These are phyloP conservation scores for Mustelus asterias DNA, from an alignment of 2,113 vertebrate species.

Conservation along the genomic window DNA sequence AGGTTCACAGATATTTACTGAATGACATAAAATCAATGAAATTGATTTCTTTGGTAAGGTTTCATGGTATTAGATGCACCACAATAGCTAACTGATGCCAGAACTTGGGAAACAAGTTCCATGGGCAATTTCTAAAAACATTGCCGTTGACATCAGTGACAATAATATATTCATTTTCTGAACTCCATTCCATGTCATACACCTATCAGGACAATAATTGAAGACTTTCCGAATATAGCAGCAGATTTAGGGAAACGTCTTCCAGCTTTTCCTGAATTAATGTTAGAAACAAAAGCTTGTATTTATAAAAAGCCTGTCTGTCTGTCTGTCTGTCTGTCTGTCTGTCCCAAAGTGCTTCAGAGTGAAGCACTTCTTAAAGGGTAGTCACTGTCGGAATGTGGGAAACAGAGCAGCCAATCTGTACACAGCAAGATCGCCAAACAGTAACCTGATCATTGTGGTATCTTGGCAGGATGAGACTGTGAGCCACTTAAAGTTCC, in stretches of 20 bases:
- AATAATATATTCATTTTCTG: background rate
- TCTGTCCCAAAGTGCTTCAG: no score
- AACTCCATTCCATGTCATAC: background rate
- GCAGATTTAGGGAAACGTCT: background rate
- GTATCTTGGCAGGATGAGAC: no score
- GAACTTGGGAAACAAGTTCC: background rate
- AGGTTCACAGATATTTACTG: background rate
- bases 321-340: no score
- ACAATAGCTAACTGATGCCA: background rate
- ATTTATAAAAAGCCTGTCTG: background rate
- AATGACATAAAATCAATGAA: background rate
- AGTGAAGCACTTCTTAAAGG: no score
- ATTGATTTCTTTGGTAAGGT: background rate
- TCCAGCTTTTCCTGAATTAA: background rate
- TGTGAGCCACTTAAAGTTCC: no score
- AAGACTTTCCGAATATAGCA: background rate
- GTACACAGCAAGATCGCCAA: background rate
- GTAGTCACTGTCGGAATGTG: background rate
- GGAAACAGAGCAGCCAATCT: background rate
- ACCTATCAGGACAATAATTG: background rate
- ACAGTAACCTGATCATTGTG: background rate
- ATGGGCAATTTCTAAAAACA: background rate
- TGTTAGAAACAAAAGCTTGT: background rate
- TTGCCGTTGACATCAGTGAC: background rate
- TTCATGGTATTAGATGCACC: background rate